Percentiles rank a stretch among this genome's conserved stretches.
Conservation (phyloP, 64 coral and sea anemone genomes). For the Trachythela sp. region DNA sequence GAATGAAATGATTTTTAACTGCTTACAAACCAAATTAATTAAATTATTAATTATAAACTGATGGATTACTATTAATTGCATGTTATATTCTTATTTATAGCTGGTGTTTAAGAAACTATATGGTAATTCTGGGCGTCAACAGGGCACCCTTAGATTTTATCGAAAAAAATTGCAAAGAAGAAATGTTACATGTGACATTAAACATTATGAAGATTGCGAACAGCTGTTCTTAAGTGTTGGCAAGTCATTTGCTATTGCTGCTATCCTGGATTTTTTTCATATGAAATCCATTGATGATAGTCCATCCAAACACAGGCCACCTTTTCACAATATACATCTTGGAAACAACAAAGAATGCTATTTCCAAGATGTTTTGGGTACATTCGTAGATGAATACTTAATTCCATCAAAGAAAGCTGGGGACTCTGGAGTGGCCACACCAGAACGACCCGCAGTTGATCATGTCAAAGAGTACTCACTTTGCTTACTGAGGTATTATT, state of each 20-base stretch:
- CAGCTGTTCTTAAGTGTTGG: constrained; percentile 59
- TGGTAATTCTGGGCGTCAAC: too few species aligned
- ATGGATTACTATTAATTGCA: too few species aligned
- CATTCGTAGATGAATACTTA: not conserved
- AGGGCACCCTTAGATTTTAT: too few species aligned
- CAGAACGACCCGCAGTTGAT: not conserved
- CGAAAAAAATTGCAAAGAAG: too few species aligned
- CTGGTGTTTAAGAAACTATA: too few species aligned
- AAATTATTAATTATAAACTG: too few species aligned
- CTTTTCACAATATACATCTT: not conserved
- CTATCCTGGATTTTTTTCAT: constrained; percentile 40
- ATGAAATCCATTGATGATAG: not conserved
- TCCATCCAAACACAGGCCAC: not conserved
- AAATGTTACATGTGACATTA: too few species aligned
- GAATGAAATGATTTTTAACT: too few species aligned
- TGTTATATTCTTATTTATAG: too few species aligned
- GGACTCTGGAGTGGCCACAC: not conserved
- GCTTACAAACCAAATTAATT: too few species aligned
- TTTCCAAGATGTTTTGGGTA: not conserved
- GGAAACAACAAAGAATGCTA: not conserved
- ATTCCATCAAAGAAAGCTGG: not conserved
- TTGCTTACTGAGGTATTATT: constrained; percentile 28
- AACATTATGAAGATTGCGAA: constrained; percentile 44
- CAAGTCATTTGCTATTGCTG: constrained; percentile 45
- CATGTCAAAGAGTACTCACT: constrained; percentile 30